Base-by-base conservation (phyloP, 2,797 vertebrate genomes). In the Oreortyx pictus region DNA sequence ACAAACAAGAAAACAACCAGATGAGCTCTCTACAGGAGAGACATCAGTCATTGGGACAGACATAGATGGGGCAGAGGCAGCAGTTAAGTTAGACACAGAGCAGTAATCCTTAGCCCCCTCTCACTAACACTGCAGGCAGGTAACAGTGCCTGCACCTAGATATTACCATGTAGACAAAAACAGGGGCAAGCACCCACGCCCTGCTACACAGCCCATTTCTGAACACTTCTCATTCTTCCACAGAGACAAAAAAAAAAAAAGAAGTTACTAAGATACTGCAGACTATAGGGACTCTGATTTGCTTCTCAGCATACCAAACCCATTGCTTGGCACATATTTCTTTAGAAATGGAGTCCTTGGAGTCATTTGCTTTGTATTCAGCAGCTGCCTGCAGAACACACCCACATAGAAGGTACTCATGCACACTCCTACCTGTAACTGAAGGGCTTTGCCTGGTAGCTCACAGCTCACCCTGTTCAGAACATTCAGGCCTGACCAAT, bases 31-130 rank as follows among this genome's bases (percentile, higher is more conserved):
- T 78, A 9, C n/a, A 78, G 82, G 27, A 75, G 47, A 62, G 19
- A 73, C 19, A 37, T 13, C 22, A 37, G 54, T 91, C 50, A 56
- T 90, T 64, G 90, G 71, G 92, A 86, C 64, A 91, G 46, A 73
- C 9, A 9, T 27, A 74, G 65, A 61, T 6, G 31, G 39, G 20
- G 18, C 86, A 86, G 20, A 70, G 52, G 50, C 50, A 88, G 50
- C 8, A 86, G 83, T 13, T 62, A 64, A 47, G 49, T 83, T 72
- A 59, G 83, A 72, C 11, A 35, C 29, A 20, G 39, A 77, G 25
- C 41, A 88, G 50, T 41, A 88, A 68, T 17, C 39, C 44, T 81
- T 39, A 67, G 16, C 7, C 23, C 3, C 16, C 66, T 61, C 88
- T 82, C 11, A 2, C 20, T 88, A 39, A 60, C 33, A 25, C n/a